Evolutionary conservation across 2,797 vertebrate genomes (phyloP).

Genomic region (Sebastes taczanowskii): DNA sequence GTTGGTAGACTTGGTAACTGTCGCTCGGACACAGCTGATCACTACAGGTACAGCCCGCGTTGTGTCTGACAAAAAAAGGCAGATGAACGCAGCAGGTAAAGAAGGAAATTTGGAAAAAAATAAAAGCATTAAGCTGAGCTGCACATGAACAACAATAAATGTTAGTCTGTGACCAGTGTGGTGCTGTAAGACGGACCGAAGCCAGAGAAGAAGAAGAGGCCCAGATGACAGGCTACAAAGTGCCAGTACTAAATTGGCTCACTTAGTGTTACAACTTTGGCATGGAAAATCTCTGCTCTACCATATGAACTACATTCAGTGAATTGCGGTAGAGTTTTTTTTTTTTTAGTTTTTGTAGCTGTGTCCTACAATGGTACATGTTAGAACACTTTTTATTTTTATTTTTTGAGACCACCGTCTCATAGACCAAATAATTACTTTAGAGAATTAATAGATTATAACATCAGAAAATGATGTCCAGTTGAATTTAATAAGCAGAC

Average conservation of each 20-base stretch:
- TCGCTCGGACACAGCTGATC: conserved; percentile 82
- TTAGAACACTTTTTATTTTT: too few species aligned
- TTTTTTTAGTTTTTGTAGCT: neutral
- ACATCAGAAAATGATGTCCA: neutral
- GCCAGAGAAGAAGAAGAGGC: neutral
- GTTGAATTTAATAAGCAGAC: neutral
- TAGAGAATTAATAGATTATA: neutral
- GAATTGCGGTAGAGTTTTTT: neutral
- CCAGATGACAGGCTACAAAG: neutral
- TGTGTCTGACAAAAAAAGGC: conserved; percentile 56
- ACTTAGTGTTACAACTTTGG: neutral
- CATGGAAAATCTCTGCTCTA: neutral
- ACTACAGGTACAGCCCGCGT: conserved; percentile 73
- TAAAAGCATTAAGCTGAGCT: neutral
- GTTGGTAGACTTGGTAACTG: conserved; percentile 82
- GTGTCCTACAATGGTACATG: neutral
- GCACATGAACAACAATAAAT: neutral
- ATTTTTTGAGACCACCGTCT: neutral
- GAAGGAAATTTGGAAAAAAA: neutral
- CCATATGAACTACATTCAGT: neutral
- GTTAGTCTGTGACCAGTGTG: neutral
- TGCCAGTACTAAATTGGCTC: neutral
- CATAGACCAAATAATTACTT: neutral
- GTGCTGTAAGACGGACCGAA: neutral
- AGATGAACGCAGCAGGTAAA: conserved; percentile 8